Evolutionary conservation across 2,797 vertebrate species (phyloP).

Genomic region (Centropyge bicolor): DNA sequence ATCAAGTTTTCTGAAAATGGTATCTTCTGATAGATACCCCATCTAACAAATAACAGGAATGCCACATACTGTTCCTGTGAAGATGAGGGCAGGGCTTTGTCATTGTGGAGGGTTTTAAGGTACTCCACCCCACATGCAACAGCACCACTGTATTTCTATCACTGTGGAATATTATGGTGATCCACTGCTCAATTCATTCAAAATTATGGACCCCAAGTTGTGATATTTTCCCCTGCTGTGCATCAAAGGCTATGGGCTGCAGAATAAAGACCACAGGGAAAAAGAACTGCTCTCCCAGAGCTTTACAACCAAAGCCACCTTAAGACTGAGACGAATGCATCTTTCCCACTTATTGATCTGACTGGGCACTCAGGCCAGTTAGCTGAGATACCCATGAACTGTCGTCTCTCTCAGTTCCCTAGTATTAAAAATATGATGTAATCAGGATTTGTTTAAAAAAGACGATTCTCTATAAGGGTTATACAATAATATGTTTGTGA

Average conservation of each 20-base stretch:
- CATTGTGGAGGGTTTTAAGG: constrained; percentile 80
- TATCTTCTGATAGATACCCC: constrained; percentile 27
- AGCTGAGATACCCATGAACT: constrained; percentile 66
- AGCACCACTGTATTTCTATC: constrained; percentile 5
- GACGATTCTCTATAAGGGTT: background rate
- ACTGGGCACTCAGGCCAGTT: constrained; percentile 78
- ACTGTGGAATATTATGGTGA: background rate
- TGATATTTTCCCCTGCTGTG: background rate
- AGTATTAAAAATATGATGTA: constrained; percentile 58
- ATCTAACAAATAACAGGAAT: constrained; percentile 64
- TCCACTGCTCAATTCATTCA: background rate
- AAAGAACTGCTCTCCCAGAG: constrained; percentile 27
- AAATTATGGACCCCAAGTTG: background rate
- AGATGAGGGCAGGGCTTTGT: constrained; percentile 83
- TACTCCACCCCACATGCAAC: constrained; percentile 51
- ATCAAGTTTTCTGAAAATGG: constrained; percentile 9
- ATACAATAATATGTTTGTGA: background rate
- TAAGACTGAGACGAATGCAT: constrained; percentile 75
- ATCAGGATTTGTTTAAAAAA: constrained; percentile 29
- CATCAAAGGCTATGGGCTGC: background rate
- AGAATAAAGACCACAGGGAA: constrained; percentile 6
- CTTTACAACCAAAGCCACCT: constrained; percentile 73
- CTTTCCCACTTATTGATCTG: constrained; percentile 83
- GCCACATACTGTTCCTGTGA: constrained; percentile 69
- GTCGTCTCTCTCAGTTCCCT: constrained; percentile 49